A percentile compares a stretch with the other conserved stretches of the same genome.
phyloP scores from a whole-genome alignment of 2,797 vertebrate species.

The Buphagus erythrorhynchus region DNA sequence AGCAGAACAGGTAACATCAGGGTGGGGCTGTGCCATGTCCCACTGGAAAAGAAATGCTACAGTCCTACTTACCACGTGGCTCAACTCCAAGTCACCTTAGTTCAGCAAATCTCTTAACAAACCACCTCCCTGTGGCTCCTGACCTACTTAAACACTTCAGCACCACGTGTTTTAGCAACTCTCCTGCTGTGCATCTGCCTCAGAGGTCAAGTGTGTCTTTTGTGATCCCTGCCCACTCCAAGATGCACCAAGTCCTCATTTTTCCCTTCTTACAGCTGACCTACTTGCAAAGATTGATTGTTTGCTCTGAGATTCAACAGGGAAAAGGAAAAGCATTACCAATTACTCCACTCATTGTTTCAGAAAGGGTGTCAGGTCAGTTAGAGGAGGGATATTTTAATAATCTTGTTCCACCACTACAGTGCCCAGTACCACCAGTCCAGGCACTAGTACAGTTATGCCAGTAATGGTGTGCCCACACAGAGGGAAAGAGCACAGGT shows the following conservation, averaged over 20 bases:
- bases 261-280: not conserved
- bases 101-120: not conserved
- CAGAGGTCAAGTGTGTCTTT: not conserved
- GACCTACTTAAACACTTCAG: not conserved
- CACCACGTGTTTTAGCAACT: fast-evolving
- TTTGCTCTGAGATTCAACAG: not conserved
- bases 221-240: not conserved
- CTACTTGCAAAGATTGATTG: not conserved
- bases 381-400: not conserved
- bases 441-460: not conserved
- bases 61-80: not conserved
- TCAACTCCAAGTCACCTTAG: not conserved
- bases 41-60: not conserved
- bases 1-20: not conserved
- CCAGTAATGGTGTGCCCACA: not conserved
- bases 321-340: not conserved
- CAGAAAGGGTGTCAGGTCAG: not conserved
- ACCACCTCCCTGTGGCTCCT: not conserved
- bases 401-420: not conserved
- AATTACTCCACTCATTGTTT: not conserved
- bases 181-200: not conserved
- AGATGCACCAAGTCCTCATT: not conserved
- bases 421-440: not conserved
- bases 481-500: not conserved
- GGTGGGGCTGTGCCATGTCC: not conserved